Evolutionary conservation across 2,888 invertebrate genomes (phyloP).

Genomic region (Oscheius sp.): DNA sequence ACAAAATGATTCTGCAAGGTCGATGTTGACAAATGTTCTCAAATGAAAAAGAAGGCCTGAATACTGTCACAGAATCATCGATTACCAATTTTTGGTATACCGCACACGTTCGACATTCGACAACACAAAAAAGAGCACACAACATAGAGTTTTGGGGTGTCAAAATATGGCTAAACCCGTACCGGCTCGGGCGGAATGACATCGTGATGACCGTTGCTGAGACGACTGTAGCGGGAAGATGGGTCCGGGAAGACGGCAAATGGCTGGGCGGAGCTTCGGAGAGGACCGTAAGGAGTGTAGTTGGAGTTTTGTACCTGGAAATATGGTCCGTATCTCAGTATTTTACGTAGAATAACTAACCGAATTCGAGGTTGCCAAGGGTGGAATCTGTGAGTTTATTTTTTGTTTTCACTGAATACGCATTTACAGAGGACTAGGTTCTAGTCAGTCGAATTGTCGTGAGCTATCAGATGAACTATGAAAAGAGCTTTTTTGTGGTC

Average conservation of each 20-base stretch:
- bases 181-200: conserved; percentile 23
- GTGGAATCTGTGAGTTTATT: no score
- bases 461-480: no score
- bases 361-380: background rate
- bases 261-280: conserved; percentile 22
- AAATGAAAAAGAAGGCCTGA: no score
- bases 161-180: background rate
- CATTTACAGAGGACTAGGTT: no score
- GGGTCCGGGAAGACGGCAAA: conserved; percentile 14
- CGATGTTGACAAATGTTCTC: no score
- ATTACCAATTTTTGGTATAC: no score
- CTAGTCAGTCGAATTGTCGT: no score
- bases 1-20: no score
- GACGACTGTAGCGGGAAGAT: conserved; percentile 8
- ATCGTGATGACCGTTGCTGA: conserved; percentile 7
- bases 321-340: no score
- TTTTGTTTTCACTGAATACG: no score
- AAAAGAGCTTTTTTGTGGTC: no score
- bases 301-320: conserved; percentile 16
- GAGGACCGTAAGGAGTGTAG: conserved; percentile 12
- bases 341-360: background rate
- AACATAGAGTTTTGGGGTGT: background rate
- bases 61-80: no score
- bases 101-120: background rate
- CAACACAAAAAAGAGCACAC: conserved; percentile 14